A percentile compares a stretch with the other conserved stretches of the same genome.
Evolutionary conservation across 2,797 vertebrate species (phyloP).

Genomic region (Toxotes lorentzi): DNA sequence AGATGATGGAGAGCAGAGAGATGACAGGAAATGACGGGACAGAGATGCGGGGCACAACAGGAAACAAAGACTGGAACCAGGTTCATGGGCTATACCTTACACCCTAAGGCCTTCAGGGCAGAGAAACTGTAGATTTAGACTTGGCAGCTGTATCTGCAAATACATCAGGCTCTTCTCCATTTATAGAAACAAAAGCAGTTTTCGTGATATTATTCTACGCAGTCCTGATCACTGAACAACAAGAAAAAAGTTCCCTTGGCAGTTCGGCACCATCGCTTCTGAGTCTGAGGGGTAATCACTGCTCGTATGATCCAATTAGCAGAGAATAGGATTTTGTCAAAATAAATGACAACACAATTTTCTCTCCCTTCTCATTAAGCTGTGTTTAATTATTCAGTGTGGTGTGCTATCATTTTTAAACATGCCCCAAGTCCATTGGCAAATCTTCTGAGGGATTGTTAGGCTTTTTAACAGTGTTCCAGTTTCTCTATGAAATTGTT

Average conservation of each 20-base stretch:
- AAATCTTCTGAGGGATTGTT: conserved; percentile 42
- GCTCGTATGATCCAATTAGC: conserved; percentile 57
- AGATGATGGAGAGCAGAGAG: background rate
- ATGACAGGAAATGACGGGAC: background rate
- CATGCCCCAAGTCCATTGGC: conserved; percentile 30
- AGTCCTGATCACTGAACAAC: conserved; percentile 14
- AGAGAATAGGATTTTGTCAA: conserved; percentile 59
- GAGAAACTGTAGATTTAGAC: background rate
- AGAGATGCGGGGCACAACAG: background rate
- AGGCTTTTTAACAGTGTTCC: conserved; percentile 21
- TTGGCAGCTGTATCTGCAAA: background rate
- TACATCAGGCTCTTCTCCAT: background rate
- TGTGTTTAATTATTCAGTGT: conserved; percentile 59
- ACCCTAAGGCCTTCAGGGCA: background rate
- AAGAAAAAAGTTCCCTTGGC: conserved; percentile 2
- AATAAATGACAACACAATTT: conserved; percentile 62
- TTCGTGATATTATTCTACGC: background rate
- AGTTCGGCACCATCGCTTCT: conserved; percentile 28
- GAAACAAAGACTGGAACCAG: background rate
- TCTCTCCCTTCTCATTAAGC: conserved; percentile 53
- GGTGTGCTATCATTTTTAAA: conserved; percentile 53
- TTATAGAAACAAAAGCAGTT: background rate
- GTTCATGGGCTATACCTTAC: background rate
- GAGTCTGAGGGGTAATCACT: conserved; percentile 40
- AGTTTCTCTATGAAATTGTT: conserved; percentile 29